Evolutionary conservation across 2,888 invertebrate genomes (phyloP).

Genomic region (Nineta flava): DNA sequence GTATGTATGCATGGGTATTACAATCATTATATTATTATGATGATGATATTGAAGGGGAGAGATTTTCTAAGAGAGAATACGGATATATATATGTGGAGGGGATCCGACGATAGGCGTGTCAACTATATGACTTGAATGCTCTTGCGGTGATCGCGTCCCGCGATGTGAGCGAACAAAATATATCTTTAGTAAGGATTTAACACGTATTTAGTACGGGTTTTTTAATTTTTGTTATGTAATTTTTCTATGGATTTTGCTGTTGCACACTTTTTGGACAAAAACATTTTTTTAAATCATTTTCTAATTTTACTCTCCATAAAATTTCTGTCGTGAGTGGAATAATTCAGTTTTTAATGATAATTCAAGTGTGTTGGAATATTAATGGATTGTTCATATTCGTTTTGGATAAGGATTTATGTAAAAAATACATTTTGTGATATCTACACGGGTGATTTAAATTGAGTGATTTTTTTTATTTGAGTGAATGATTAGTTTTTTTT

Average conservation of each 20-base stretch:
- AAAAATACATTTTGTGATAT: neutral
- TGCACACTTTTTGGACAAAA: neutral
- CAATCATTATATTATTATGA: no score
- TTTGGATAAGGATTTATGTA: neutral
- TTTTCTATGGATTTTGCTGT: slow-evolving; percentile 21
- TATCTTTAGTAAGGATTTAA: slow-evolving; percentile 29
- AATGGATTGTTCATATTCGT: neutral
- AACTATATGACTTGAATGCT: slow-evolving; percentile 10
- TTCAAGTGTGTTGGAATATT: neutral
- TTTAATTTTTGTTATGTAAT: slow-evolving; percentile 30
- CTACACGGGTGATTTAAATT: neutral
- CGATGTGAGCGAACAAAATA: slow-evolving; percentile 13
- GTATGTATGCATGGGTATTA: no score
- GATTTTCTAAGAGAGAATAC: no score
- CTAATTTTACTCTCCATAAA: no score
- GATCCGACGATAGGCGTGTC: slow-evolving; percentile 14
- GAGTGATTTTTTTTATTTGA: neutral
- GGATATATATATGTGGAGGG: slow-evolving; percentile 12
- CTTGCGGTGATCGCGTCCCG: neutral
- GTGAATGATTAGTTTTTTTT: neutral
- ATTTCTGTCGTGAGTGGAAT: no score
- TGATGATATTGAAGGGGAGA: no score
- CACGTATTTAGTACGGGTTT: slow-evolving; percentile 27
- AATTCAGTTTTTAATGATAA: neutral
- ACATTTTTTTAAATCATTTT: neutral